Base-by-base conservation (phyloP, 2,888 invertebrate species). In the Caradrina clavipalpis region DNA sequence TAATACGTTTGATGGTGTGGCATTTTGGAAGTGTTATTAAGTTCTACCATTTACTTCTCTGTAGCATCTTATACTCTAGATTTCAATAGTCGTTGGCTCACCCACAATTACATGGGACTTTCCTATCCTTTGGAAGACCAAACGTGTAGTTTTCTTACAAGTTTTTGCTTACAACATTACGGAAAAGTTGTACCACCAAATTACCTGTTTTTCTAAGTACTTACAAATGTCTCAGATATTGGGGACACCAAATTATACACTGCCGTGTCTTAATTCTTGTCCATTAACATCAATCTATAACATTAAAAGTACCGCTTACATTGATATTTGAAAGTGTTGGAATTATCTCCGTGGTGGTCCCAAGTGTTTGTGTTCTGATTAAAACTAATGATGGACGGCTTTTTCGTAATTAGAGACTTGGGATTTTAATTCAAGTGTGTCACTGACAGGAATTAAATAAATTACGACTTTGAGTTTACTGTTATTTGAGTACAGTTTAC, bases 201-300 rank as follows among this genome's bases (percentile, higher is more conserved):
- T 13, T 17, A 58, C 13, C n/a, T 0, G 26, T 63, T 62, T 63
- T 57, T 21, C 59, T 49, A 73, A 75, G 19, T 49, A 42, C 21
- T 42, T 62, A 54, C 10, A 19, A 56, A 49, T 78, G 79, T 74
- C 74, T 2, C 55, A 49, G 19, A 10, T 26, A 66, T 73, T 57
- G 53, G 19, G 69, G 19, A 54, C 62, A 67, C 26, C 39, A 80
- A 74, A 82, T 83, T 78, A 78, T 50, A 73, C 10, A 26, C 54
- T 5, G 42, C 39, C 45, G 60, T 19, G 0, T 22, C 19, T 51
- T 66, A 73, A 76, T 67, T 59, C 1, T 8, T 0, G n/a, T 6
- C 51, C 45, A 83, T 81, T 76, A 76, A 42, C 72, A 56, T 50
- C 59, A 78, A 69, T 76, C 31, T 54, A 54, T 53, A 19, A 10